Evolutionary conservation across 1,140 invertebrate species (phyloP).

Genomic region (Polypedilum pembai): DNA sequence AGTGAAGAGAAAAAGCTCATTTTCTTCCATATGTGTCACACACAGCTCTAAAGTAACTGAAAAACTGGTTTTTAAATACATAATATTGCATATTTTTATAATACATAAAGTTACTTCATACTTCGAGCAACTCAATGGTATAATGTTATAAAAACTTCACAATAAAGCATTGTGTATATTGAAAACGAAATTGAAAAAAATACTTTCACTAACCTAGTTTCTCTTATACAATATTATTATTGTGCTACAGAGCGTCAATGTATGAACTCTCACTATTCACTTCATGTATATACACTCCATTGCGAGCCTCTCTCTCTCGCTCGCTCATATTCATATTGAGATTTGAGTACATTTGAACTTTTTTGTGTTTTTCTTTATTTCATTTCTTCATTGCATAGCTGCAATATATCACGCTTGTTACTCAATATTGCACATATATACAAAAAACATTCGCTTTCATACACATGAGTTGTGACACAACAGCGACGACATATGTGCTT

Average conservation of each 20-base stretch:
- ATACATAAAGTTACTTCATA: constrained; percentile 28
- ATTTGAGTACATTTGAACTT: constrained; percentile 25
- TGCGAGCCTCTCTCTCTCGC: not conserved
- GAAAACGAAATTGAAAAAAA: constrained; percentile 28
- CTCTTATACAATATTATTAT: constrained; percentile 25
- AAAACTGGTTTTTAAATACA: constrained; percentile 21
- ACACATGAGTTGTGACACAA: not conserved
- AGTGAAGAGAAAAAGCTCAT: not conserved
- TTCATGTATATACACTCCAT: not conserved
- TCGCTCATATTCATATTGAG: not conserved
- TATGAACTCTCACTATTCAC: constrained; percentile 6
- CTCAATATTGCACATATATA: constrained; percentile 18
- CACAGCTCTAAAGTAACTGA: not conserved
- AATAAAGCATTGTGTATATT: constrained; percentile 26
- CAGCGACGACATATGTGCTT: not conserved
- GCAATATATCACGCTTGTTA: constrained; percentile 17
- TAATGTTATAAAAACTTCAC: constrained; percentile 25
- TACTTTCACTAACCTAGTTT: constrained; percentile 28
- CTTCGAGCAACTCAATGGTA: not conserved
- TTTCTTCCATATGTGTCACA: constrained; percentile 25
- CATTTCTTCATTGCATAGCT: constrained; percentile 5
- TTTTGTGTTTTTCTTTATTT: not conserved
- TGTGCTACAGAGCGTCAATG: constrained; percentile 22
- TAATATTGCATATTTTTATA: constrained; percentile 27
- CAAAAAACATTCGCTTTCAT: not conserved